Conservation (phyloP, 2,113 vertebrate species). For the Stomatorhinus ivindoensis region DNA sequence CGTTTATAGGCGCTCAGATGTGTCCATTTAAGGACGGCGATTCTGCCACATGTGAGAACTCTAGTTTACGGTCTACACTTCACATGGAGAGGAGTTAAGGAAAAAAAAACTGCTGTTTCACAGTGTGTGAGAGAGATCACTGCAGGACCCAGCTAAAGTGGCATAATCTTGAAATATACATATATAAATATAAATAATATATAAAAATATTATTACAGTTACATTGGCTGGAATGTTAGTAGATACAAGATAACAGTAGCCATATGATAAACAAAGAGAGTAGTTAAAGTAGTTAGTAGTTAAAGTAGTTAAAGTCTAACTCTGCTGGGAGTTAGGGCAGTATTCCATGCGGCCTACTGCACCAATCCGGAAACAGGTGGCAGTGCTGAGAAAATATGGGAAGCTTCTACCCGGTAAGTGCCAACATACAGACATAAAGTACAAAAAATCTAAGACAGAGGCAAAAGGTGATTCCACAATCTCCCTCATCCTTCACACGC, state of each 20-base stretch:
- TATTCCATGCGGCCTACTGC: neutral
- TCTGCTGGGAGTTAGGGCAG: neutral
- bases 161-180: neutral
- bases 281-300: neutral
- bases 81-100: neutral
- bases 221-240: neutral
- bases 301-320: neutral
- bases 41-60: constrained; percentile 31
- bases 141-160: neutral
- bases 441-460: neutral
- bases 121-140: neutral
- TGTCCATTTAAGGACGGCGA: constrained; percentile 42
- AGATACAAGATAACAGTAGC: neutral
- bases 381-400: neutral
- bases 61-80: constrained; percentile 39
- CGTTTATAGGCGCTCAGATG: constrained; percentile 50
- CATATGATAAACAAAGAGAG: neutral
- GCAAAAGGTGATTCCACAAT: neutral
- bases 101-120: neutral
- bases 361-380: neutral
- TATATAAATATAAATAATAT: neutral
- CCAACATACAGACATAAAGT: neutral
- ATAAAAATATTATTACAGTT: neutral
- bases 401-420: neutral
- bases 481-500: neutral